phyloP scores from a whole-genome alignment of 2,797 vertebrate genomes.

The Neosalanx taihuensis region DNA sequence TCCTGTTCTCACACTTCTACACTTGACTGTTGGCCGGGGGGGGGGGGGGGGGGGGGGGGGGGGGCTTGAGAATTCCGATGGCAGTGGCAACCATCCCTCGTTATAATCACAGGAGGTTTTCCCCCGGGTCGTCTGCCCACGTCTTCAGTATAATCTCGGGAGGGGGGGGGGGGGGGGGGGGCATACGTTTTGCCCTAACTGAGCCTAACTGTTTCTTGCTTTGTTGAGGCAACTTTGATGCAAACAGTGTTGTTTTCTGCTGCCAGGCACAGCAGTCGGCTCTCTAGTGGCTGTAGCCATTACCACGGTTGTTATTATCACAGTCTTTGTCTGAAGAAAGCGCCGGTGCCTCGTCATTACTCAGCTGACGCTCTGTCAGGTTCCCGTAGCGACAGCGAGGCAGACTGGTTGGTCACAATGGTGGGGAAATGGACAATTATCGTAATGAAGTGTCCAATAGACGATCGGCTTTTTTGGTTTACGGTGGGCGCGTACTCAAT shows the following conservation, averaged over 20 bases:
- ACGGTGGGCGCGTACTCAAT: slow-evolving; percentile 17
- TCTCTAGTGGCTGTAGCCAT: slow-evolving; percentile 1
- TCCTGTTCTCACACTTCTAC: neutral
- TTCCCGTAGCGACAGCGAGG: slow-evolving; percentile 56
- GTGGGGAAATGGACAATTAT: slow-evolving; percentile 75
- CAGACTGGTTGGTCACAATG: slow-evolving; percentile 58
- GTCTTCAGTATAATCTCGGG: neutral
- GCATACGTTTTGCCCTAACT: neutral
- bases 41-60: too few species aligned
- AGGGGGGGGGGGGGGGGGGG: neutral
- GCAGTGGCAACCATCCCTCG: neutral
- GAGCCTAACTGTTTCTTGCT: neutral
- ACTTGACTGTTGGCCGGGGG: neutral
- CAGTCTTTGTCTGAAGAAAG: slow-evolving; percentile 36
- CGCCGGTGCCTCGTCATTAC: slow-evolving; percentile 52
- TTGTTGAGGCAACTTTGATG: neutral
- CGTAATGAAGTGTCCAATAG: slow-evolving; percentile 76
- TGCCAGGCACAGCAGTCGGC: neutral
- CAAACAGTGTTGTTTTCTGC: neutral
- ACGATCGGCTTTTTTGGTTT: slow-evolving; percentile 52
- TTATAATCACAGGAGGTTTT: neutral
- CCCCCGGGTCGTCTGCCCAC: neutral
- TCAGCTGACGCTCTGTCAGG: slow-evolving; percentile 41
- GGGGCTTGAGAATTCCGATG: neutral
- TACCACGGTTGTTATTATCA: slow-evolving; percentile 39